phyloP scores from a whole-genome alignment of 2,797 vertebrate genomes.

The Clarias fuscus region DNA sequence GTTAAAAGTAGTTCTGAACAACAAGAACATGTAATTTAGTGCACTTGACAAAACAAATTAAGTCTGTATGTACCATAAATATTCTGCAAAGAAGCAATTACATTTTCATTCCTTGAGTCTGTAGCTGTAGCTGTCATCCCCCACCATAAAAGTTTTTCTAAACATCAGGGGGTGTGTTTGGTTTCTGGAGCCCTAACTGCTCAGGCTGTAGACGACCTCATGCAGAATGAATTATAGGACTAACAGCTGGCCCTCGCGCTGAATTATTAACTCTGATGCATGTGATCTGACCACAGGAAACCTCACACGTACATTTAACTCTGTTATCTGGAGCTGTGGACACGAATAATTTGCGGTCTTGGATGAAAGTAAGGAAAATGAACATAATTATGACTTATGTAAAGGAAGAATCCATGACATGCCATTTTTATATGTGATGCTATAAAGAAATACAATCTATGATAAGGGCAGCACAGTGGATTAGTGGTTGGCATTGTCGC shows the following conservation, averaged over 20 bases:
- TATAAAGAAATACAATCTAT: not conserved
- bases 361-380: not conserved
- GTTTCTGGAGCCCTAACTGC: not conserved
- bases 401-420: not conserved
- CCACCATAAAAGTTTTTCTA: slow-evolving; percentile 17
- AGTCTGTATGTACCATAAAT: slow-evolving; percentile 23
- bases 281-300: slow-evolving; percentile 58
- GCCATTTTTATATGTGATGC: not conserved
- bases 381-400: not conserved
- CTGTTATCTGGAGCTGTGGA: slow-evolving; percentile 59
- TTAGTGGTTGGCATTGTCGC: too few species aligned
- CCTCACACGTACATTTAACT: slow-evolving; percentile 59
- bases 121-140: not conserved
- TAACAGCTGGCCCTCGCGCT: slow-evolving; percentile 55
- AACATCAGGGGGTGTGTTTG: not conserved
- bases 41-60: slow-evolving; percentile 34
- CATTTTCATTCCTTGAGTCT: not conserved
- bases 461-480: not conserved
- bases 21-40: slow-evolving; percentile 29
- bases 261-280: slow-evolving; percentile 60
- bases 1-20: slow-evolving; percentile 17
- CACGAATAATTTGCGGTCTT: slow-evolving; percentile 18
- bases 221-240: slow-evolving; percentile 58
- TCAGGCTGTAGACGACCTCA: not conserved
- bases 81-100: slow-evolving; percentile 21